Conservation (phyloP, 2,797 vertebrate species). For the Pachyuromys duprasi region DNA sequence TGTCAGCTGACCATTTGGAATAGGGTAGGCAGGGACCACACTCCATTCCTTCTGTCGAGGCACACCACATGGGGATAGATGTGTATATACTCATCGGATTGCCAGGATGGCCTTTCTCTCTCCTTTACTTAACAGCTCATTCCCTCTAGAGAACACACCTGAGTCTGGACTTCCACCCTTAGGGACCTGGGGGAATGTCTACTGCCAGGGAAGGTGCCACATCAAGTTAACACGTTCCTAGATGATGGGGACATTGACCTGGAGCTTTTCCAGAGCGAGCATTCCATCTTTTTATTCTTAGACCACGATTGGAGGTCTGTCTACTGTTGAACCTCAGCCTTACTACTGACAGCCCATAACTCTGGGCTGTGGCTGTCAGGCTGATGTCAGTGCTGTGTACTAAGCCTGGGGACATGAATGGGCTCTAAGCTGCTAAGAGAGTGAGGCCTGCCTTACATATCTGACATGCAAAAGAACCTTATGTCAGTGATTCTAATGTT, state of each 20-base stretch:
- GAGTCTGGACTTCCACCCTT: background rate
- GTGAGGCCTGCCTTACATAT: background rate
- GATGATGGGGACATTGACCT: no score
- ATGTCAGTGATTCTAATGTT: background rate
- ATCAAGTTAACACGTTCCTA: background rate
- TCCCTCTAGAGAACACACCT: background rate
- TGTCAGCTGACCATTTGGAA: background rate
- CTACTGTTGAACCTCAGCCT: background rate
- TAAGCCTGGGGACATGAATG: background rate
- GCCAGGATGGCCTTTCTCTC: no score
- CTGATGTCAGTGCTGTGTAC: background rate
- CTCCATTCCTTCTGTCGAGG: background rate
- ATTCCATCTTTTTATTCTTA: no score
- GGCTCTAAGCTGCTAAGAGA: background rate
- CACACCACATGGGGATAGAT: background rate
- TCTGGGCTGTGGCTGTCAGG: background rate
- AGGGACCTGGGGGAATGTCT: background rate
- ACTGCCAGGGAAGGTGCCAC: background rate
- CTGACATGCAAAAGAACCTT: background rate
- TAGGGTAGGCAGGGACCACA: background rate
- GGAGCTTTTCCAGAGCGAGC: background rate
- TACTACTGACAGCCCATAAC: background rate
- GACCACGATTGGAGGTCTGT: background rate
- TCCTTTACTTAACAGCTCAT: background rate
- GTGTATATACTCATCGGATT: rapidly evolving